Base-by-base conservation (phyloP, 2,113 vertebrate species). In the Myrmophylax atrothorax region DNA sequence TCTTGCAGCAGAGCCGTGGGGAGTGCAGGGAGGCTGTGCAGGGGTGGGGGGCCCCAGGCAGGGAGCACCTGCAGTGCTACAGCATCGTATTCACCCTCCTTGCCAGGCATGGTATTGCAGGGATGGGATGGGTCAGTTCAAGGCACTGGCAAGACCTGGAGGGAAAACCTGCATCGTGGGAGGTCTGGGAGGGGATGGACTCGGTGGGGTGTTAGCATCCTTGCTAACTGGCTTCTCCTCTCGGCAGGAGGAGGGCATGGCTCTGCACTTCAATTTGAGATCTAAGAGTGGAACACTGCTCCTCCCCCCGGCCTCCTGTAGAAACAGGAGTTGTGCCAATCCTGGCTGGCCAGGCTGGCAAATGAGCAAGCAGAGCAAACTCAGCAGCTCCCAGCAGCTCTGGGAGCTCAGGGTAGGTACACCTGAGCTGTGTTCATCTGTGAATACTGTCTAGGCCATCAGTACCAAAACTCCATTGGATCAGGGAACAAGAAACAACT, bases 211-310 rank as follows among this genome's bases (percentile, higher is more conserved):
- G 47, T 67, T 55, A 55, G 42, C 81, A 90, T 37, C 68, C 64
- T 62, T 40, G 42, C 42, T 37, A 59, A 59, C 64, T 78, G 89
- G 69, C 73, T 75, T 96, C 49, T 96, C 49, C 77, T 92, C 70
- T 72, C 84, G 94, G 93, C 66, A 91, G 89, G 74, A 93, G 73
- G 23, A 91, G 74, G 88, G 81, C 84, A 95, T 7, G 49, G 88
- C 64, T 94, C 85, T 0, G 4, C 53, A 38, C 63, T 69, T 82
- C 87, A 91, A 38, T 76, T 7, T 62, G 62, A 93, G 84, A 96
- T 94, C 90, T 94, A 96, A 96, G 84, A 73, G 14, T 7, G 18
- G 47, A 94, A 33, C 46, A 35, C 6, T 0, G 0, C 84, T 87
- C 87, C 91, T 76, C 84, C 64, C 87, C 63, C 87, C 63, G 82